Evolutionary conservation across 2,888 invertebrate species (phyloP), one percentile per base, ranked within the genome.

Genomic region (Patella ulyssiponensis): DNA sequence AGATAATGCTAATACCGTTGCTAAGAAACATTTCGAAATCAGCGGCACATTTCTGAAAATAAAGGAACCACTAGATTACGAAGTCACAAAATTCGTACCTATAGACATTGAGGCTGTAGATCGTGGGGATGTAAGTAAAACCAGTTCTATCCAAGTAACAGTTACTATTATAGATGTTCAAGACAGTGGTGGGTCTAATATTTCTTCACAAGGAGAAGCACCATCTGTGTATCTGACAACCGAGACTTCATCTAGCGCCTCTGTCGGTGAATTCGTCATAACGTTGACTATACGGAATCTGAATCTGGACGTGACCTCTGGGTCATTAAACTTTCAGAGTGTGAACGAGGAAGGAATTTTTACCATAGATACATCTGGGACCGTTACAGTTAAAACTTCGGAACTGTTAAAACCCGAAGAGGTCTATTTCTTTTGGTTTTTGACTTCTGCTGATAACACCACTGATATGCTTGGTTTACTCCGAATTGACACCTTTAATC

Each of bases 151-250:
- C 0, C 70, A 77, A 3, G 81, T 87, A 1, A 77, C 71, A 14
- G 77, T 84, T 4, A 77, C 79, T 58, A 70, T 87, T 20, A 71
- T 84, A 15, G 81, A 87, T 70, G 82, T 85, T 23, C 75, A 78
- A n/a, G 81, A 81, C 52, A 75, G 76, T n/a, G 80, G 81, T 52
- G 78, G 73, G 15, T 69, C 56, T n/a, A 53, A 53, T n/a, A 64
- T 23, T 17, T 3, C 14, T 20, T 20, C 20, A 3, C 11, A 74
- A 11, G 56, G 64, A 1, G 71, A 64, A 64, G 64, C 64, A 4
- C 64, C 76, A 0, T 77, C 83, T 1, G 70, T 73, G 17, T 74
- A 83, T 64, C 77, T 85, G n/a, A 80, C 83, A 1, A 44, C 82
- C 12, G 84, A 86, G 75, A 80, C 83, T 64, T 80, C 85, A 3